Evolutionary conservation across 1,140 invertebrate species (phyloP), one percentile per base, ranked within the genome.

Genomic region (Calliphora vicina): DNA sequence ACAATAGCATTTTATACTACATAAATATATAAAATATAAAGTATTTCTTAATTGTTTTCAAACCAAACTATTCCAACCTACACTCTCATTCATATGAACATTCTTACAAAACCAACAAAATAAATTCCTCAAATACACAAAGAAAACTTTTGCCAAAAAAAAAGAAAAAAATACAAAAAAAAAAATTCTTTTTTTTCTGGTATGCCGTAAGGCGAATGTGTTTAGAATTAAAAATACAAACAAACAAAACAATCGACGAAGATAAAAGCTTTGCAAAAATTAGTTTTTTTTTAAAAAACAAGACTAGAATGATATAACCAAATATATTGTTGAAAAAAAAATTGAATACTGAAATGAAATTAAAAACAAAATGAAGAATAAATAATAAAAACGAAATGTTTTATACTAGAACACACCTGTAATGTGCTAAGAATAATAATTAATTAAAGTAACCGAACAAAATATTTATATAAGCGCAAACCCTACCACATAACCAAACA

Each of bases 221-320:
- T 67, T 67, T 67, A 12, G 61, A 67, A 67, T 67, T 67, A 67
- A 67, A 67, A 67, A 67, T 61, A 23, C 8, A 50, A 15, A 12
- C 45, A 50, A 17, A 67, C 45, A 17, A 50, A 50, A 50, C 45
- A 50, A 50, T 50, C 45, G 25, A 23, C n/a, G 5, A 23, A 67
- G n/a, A 23, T 23, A 67, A 25, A 67, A 67, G 6, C 2, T 67
- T 67, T 67, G 61, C 61, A 67, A 25, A 67, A 67, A 23, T 67
- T 67, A 23, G 8, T 67, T 67, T 67, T 13, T n/a, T n/a, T n/a
- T n/a, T n/a, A n/a, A n/a, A 57, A 57, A 67, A 67, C 61, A 20
- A 67, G n/a, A 67, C 61, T 67, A 67, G 61, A 67, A 67, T 67
- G 61, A 67, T 67, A 67, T 67, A 67, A 67, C 61, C 61, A 67